Percentiles rank a stretch among this genome's conserved stretches.
These are phyloP conservation scores for Lasioglossum marginatum DNA, from an alignment of 2,888 invertebrate genomes.

Conservation along the genomic window DNA sequence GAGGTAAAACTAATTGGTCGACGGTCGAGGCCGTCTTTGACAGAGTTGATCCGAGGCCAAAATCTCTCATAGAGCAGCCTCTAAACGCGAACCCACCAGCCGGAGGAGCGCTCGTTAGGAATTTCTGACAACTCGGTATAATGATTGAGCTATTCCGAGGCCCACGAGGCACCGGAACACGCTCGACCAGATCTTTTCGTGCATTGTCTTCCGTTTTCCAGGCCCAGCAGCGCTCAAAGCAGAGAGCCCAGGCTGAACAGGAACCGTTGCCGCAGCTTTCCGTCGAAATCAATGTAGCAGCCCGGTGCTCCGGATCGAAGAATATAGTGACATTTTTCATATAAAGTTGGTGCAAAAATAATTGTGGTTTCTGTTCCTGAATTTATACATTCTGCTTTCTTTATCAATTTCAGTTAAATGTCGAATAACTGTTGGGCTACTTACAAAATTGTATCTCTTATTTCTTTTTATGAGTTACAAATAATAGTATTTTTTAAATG, in stretches of 20 bases:
- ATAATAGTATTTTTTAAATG: no score
- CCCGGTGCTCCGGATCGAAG: not conserved
- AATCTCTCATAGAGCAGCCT: not conserved
- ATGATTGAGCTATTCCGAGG: not conserved
- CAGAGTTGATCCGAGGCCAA: slow-evolving; percentile 10
- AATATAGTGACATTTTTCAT: not conserved
- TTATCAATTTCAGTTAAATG: no score
- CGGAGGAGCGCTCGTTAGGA: slow-evolving; percentile 4
- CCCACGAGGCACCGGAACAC: slow-evolving; percentile 9
- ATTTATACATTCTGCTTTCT: no score
- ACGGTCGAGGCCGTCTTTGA: not conserved
- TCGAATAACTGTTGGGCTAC: no score
- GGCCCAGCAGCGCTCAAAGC: not conserved
- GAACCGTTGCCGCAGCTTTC: not conserved
- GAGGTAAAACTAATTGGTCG: slow-evolving; percentile 4
- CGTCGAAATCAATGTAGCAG: not conserved
- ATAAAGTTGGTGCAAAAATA: not conserved
- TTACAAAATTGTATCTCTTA: no score
- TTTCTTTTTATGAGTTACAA: no score
- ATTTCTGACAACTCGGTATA: slow-evolving; percentile 1
- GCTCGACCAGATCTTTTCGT: slow-evolving; percentile 10
- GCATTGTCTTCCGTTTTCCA: slow-evolving; percentile 8
- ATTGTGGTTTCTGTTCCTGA: no score
- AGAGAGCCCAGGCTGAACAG: not conserved
- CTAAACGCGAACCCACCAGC: slow-evolving; percentile 1